Base-by-base conservation (phyloP, 2,797 vertebrate genomes). In the Gobio occitaniae region DNA sequence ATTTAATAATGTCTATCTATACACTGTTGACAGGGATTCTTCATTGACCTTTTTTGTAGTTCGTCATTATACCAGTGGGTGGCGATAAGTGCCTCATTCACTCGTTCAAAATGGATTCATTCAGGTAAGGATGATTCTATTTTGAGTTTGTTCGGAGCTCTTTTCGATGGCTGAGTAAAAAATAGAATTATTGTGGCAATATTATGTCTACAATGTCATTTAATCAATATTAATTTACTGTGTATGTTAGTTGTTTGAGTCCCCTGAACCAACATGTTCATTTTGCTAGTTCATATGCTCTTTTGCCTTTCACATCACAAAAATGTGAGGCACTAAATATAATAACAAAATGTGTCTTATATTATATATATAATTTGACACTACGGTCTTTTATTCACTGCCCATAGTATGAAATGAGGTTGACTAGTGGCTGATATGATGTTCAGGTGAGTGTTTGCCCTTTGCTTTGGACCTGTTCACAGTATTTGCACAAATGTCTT, bases 401-500 rank as follows among this genome's bases (percentile, higher is more conserved):
- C 61, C 6, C 15, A 21, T 79, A 44, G 17, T 56, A 41, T 21
- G 21, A 82, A 44, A 41, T 48, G 54, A 72, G 80, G 38, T 71
- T 44, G 21, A 76, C 48, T 41, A 29, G 4, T 65, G 59, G 48
- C 71, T 76, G 54, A 44, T 41, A 38, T 71, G n/a, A 79, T 56
- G 3, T 44, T 75, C 47, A 65, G 6, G 38, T 83, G 82, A 19
- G 48, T 83, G 79, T 80, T 59, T 86, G 88, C 7, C 32, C 50
- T 70, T 21, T 41, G 54, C 44, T 80, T 56, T 9, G 52, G 25
- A 38, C 59, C 70, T 82, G 76, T 78, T 80, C 86, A 74, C 47
- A 54, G 74, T 63, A 70, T 85, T 76, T 74, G n/a, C 59, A 13
- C 32, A 29, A 76, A 76, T 61, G 74, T 78, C 75, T 84, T 76